Percentiles rank a stretch among this genome's conserved stretches.
These are phyloP conservation scores for Todiramphus saurophagus DNA, from an alignment of 2,113 vertebrate species.

Conservation along the genomic window DNA sequence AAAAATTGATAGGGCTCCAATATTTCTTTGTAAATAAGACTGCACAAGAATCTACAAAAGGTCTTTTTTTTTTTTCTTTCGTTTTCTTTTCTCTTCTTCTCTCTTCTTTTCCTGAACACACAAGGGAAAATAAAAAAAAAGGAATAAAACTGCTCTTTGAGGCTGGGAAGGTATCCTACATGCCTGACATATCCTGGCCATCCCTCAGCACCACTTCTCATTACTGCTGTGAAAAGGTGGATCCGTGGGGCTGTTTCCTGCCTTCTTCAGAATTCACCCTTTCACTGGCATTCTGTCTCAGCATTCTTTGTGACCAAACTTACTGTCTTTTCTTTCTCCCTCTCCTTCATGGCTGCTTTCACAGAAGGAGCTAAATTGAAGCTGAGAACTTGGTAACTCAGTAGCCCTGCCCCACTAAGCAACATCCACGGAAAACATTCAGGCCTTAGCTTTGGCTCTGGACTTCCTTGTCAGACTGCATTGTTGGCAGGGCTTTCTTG, in stretches of 20 bases:
- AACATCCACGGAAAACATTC: background rate
- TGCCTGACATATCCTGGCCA: background rate
- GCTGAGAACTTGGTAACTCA: background rate
- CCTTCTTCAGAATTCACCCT: background rate
- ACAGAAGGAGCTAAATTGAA: background rate
- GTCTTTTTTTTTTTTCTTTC: fast-evolving
- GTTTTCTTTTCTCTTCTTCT: background rate
- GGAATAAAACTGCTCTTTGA: background rate
- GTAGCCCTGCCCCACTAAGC: background rate
- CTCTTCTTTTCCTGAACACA: background rate
- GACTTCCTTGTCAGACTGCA: background rate
- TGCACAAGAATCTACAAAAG: background rate
- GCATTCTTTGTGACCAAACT: background rate
- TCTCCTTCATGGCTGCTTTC: background rate
- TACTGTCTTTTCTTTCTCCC: background rate
- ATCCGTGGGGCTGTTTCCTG: fast-evolving
- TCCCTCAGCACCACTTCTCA: background rate
- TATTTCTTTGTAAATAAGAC: background rate
- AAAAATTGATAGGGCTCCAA: slow-evolving; percentile 1
- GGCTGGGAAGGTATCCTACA: background rate
- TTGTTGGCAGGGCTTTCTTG: background rate
- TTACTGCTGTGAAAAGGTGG: background rate
- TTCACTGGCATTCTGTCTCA: fast-evolving
- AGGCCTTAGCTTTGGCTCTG: background rate
- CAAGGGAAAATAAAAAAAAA: background rate